Conservation (phyloP, 2,113 vertebrate genomes). For the Phocoena phocoena region DNA sequence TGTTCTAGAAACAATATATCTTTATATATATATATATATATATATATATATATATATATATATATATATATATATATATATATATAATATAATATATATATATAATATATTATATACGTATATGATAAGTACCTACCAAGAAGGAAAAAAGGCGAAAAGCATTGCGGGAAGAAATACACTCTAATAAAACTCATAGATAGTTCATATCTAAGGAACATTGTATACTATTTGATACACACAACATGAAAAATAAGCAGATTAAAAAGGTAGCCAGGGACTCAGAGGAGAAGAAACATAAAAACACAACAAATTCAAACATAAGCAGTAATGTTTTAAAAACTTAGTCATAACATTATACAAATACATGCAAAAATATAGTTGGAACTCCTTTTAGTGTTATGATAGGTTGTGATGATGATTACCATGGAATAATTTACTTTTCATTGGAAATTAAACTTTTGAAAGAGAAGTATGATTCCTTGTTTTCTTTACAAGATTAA, state of each 20-base stretch:
- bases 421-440: neutral
- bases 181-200: neutral
- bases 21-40: no score
- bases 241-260: neutral
- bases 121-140: neutral
- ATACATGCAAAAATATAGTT: neutral
- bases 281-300: neutral
- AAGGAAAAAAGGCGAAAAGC: neutral
- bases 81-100: neutral
- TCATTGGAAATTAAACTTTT: neutral
- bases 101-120: neutral
- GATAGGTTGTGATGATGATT: neutral
- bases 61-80: neutral
- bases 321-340: neutral
- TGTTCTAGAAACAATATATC: no score
- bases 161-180: accelerated
- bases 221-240: neutral
- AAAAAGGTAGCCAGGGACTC: no score
- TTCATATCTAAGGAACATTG: neutral
- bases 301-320: neutral
- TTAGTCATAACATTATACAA: neutral
- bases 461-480: neutral
- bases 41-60: neutral
- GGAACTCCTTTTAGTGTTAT: neutral
- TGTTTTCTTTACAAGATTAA: neutral